Conservation (phyloP, 2,113 vertebrate species). For the Perca schrenkii region DNA sequence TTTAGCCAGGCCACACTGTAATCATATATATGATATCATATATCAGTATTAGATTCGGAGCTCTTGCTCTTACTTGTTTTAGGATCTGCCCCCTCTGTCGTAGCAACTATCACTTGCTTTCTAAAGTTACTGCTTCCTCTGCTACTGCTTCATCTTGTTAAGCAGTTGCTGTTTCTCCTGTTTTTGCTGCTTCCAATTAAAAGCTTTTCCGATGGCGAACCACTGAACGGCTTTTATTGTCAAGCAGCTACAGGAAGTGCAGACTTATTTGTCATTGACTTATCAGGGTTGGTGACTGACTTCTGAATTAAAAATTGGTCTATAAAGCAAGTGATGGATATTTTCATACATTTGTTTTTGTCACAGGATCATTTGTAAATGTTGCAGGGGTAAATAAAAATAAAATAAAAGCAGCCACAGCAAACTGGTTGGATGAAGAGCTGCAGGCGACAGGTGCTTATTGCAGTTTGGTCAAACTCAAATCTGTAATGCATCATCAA, state of each 20-base stretch:
- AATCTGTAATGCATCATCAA: not conserved
- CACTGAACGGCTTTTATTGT: not conserved
- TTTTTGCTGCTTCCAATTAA: not conserved
- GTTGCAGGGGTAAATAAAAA: not conserved
- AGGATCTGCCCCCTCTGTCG: no score
- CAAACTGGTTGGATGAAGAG: not conserved
- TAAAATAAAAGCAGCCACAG: not conserved
- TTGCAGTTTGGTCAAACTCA: not conserved
- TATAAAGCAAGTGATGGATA: no score
- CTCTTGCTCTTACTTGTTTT: not conserved
- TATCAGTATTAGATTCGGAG: not conserved
- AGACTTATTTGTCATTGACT: not conserved
- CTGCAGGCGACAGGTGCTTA: not conserved
- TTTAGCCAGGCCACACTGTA: conserved; percentile 33
- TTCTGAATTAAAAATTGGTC: not conserved
- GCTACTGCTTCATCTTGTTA: no score
- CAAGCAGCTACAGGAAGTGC: not conserved
- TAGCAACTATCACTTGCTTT: no score
- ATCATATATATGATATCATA: conserved; percentile 17
- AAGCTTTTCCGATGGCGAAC: not conserved
- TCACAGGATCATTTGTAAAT: not conserved
- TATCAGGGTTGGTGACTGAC: not conserved
- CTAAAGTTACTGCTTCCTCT: no score
- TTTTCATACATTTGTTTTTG: not conserved
- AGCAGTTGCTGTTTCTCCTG: not conserved